phyloP scores from a whole-genome alignment of 1,140 invertebrate genomes.

The Ostrea edulis region DNA sequence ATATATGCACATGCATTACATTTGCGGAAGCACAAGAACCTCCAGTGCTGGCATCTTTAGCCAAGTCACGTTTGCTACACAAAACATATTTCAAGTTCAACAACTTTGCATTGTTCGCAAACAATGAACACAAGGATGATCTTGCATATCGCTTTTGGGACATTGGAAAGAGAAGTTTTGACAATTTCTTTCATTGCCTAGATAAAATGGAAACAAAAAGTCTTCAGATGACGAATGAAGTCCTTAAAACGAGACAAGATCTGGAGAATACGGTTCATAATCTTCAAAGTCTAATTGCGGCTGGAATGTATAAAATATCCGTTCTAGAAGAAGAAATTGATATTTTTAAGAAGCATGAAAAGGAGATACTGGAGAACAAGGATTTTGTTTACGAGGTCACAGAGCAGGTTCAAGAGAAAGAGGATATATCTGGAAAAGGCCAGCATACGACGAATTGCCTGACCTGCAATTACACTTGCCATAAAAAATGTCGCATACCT shows the following conservation, averaged over 20 bases:
- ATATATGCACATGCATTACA: constrained; percentile 64
- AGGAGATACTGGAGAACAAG: constrained; percentile 54
- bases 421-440: constrained; percentile 35
- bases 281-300: constrained; percentile 45
- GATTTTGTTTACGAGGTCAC: constrained; percentile 54
- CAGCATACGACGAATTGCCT: constrained; percentile 58
- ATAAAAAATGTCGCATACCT: constrained; percentile 40
- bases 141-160: constrained; percentile 53
- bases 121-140: not conserved
- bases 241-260: constrained; percentile 45
- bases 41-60: constrained; percentile 57
- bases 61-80: constrained; percentile 48
- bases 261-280: constrained; percentile 49
- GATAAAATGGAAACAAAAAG: constrained; percentile 49
- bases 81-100: constrained; percentile 57
- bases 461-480: constrained; percentile 60
- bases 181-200: constrained; percentile 48
- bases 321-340: constrained; percentile 41
- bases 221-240: constrained; percentile 52
- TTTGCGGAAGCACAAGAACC: constrained; percentile 64
- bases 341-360: constrained; percentile 52
- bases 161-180: constrained; percentile 47
- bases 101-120: constrained; percentile 51
- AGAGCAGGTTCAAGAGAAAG: constrained; percentile 43
- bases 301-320: constrained; percentile 46